Evolutionary conservation across 2,113 vertebrate genomes (phyloP).

Genomic region (Octodon degus): DNA sequence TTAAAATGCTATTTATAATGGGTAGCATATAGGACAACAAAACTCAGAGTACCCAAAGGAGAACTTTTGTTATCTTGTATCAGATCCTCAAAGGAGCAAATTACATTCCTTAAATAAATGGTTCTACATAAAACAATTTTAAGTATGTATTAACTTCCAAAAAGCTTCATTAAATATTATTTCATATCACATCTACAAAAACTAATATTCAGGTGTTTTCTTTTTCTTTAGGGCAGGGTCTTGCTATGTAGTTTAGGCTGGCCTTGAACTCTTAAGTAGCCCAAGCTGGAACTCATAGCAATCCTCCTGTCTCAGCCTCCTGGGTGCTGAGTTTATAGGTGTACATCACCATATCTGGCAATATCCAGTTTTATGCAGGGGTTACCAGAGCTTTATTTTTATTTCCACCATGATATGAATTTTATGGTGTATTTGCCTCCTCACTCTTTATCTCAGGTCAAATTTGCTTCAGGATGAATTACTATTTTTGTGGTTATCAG

Average conservation of each 20-base stretch:
- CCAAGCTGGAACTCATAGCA: background rate
- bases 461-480: constrained; percentile 39
- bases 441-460: background rate
- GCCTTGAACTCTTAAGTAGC: background rate
- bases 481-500: background rate
- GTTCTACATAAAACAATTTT: background rate
- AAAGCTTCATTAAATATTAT: background rate
- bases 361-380: background rate
- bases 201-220: background rate
- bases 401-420: background rate
- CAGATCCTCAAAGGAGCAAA: background rate
- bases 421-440: constrained; percentile 1
- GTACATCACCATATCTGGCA: background rate
- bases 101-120: background rate
- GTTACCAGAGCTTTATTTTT: background rate
- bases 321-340: background rate
- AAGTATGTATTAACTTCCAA: too few relatives aligned
- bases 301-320: background rate
- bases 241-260: background rate
- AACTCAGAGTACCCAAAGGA: background rate
- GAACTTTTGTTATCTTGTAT: background rate
- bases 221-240: background rate
- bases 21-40: background rate
- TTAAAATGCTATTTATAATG: background rate
- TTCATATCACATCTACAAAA: background rate